Evolutionary conservation across 2,888 invertebrate species (phyloP).

Genomic region (Ochropacha duplaris): DNA sequence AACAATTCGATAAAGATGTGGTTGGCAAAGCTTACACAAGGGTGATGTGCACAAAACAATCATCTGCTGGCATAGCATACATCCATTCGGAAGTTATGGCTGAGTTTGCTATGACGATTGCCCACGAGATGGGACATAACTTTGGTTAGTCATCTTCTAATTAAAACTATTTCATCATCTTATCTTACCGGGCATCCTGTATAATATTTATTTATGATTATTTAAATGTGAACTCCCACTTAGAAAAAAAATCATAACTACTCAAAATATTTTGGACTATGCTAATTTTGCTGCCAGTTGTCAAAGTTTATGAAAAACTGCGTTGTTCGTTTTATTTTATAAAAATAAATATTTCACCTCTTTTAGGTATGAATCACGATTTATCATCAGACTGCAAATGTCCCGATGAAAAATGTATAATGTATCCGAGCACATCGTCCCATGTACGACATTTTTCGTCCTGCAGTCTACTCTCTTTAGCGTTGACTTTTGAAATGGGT

Average conservation of each 20-base stretch:
- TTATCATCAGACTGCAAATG: slow-evolving; percentile 88
- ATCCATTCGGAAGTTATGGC: slow-evolving; percentile 4
- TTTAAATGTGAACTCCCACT: no score
- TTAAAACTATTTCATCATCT: no score
- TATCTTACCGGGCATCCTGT: no score
- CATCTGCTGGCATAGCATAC: slow-evolving; percentile 10
- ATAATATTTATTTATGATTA: no score
- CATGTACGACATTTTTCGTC: slow-evolving; percentile 96
- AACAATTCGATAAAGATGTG: slow-evolving; percentile 95
- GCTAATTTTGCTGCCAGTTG: no score
- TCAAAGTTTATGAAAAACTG: no score
- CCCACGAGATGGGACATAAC: slow-evolving; percentile 20
- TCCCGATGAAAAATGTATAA: slow-evolving; percentile 93
- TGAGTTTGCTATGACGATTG: slow-evolving; percentile 11
- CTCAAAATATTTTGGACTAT: no score
- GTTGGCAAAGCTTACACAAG: slow-evolving; percentile 99
- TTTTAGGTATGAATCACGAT: slow-evolving; percentile 16
- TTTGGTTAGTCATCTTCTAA: slow-evolving; percentile 5
- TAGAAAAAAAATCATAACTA: no score
- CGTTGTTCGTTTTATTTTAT: no score
- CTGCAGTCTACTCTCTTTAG: slow-evolving; percentile 95
- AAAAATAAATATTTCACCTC: not conserved
- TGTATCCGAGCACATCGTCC: slow-evolving; percentile 95
- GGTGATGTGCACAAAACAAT: slow-evolving; percentile 90
- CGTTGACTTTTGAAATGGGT: slow-evolving; percentile 95